Evolutionary conservation across 2,797 vertebrate genomes (phyloP), one percentile per base, ranked within the genome.

Genomic region (Lepilemur septentrionalis): DNA sequence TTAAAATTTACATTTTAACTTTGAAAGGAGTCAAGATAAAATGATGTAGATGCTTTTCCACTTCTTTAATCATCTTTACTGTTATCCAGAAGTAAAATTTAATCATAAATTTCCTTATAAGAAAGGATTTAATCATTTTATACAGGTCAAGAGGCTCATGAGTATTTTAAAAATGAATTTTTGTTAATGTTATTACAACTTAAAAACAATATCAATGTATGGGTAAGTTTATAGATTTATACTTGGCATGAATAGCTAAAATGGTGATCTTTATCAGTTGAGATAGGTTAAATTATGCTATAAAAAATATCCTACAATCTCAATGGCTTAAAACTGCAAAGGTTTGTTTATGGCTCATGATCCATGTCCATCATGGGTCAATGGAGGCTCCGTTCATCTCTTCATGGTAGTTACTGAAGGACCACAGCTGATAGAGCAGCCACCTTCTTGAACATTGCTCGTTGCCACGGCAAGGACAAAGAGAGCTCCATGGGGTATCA

Each of bases 1-100:
- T 83, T 87, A 85, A 94, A 89, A 78, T 95, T 84, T 63, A 75
- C 52, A 84, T 41, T 23, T 75, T 89, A 46, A 43, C 28, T 65
- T 91, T 75, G 38, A 76, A 70, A 85, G 28, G 41, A 93, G 50
- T 32, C 30, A 89, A 50, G 13, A 91, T 78, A n/a, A 65, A 76
- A 89, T 91, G 15, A 90, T 30, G 12, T 61, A 72, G 30, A 85
- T 65, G 7, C 15, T 69, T 55, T 41, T 23, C 70, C 41, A 69
- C 32, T 43, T 93, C 81, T 78, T 83, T 76, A 90, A 48, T 85
- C 2, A 52, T 85, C 15, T 80, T 93, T 17, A 83, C 32, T 88
- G 2, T 72, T 91, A 79, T 13, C 5, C 72, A 35, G 50, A 72
- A 91, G 48, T 79, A 83, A 94, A 61, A 61, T 95, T 70, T 81